Evolutionary conservation across 2,888 invertebrate species (phyloP), one percentile per base, ranked within the genome.

Genomic region (Caenorhabditis sinica): DNA sequence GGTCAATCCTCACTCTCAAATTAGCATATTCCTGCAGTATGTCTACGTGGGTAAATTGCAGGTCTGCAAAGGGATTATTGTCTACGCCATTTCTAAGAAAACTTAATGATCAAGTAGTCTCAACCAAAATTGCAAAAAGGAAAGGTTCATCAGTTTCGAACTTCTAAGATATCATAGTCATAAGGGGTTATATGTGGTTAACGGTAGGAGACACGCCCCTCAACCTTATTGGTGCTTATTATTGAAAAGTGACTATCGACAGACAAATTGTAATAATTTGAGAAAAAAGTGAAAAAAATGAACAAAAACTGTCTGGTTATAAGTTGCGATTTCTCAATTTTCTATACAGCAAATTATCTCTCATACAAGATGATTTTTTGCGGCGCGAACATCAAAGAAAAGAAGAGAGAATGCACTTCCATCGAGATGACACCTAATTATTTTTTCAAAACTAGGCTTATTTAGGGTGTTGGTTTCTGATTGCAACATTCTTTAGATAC

Each of bases 301-400:
- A 23, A 68, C 25, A 69, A 68, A 56, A 40, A 56, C 23, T 45
- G 56, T 66, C 65, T 75, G 74, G 20, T 51, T 51, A 69, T 69
- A 69, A 69, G 56, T 69, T 69, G 68, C 68, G 33, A 69, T 69
- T 69, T 69, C 1, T 40, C 68, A 28, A 36, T 20, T 63, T 40
- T 40, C 20, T 40, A 23, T 5, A 36, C 23, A 43, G 15, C 13
- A 25, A 53, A 53, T 23, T 13, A 13, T 33, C n/a, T 28, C 30
- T 6, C 11, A 43, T 40, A 28, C 2, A 40, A 69, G 40, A 56
- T 40, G 23, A 20, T 25, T 80, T 79, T 79, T 77, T 61, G 25
- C 23, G n/a, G 56, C 72, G 61, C 71, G 65, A 80, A 80, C 80
- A 72, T 80, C 80, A 80, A 80, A 66, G 40, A 45, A 71, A 61